A percentile compares a stretch with the other conserved stretches of the same genome.
Evolutionary conservation across 2,113 vertebrate species (phyloP).

Genomic region (Xenopus tropicalis): UCB_Xtro_10.0 CM004444.2:19692001-19692500

Average conservation of each 20-base stretch:
- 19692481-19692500: too few species aligned
- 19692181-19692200: slow-evolving; percentile 25
- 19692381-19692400: slow-evolving; percentile 14
- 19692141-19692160: slow-evolving; percentile 9
- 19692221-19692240: slow-evolving; percentile 32
- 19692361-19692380: slow-evolving; percentile 15
- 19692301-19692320: slow-evolving; percentile 31
- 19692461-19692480: too few species aligned
- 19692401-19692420: slow-evolving; percentile 26
- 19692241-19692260: slow-evolving; percentile 41
- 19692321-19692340: slow-evolving; percentile 14
- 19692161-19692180: slow-evolving; percentile 35
- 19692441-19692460: slow-evolving; percentile 10
- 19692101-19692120: neutral
- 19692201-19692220: slow-evolving; percentile 38
- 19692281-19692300: slow-evolving; percentile 20
- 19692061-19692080: slow-evolving; percentile 12
- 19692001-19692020: neutral
- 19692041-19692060: neutral
- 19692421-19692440: slow-evolving; percentile 1
- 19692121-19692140: slow-evolving; percentile 29
- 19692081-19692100: neutral
- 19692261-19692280: slow-evolving; percentile 40
- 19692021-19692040: neutral
- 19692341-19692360: slow-evolving; percentile 12